Evolutionary conservation across 2,888 invertebrate species (phyloP).

Genomic region (Caenorhabditis wallacei): DNA sequence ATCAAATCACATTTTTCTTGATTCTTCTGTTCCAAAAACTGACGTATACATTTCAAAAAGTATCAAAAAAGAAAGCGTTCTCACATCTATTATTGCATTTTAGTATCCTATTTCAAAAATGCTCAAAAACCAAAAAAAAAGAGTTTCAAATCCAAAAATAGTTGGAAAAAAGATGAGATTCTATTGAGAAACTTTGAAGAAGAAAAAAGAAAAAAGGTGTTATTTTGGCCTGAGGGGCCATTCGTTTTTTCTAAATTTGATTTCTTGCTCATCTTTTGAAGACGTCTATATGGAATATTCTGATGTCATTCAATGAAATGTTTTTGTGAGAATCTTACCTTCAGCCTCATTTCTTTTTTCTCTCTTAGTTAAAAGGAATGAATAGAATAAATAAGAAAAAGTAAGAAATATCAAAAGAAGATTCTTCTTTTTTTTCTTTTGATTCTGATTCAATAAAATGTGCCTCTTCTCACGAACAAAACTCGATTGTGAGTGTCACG

Average conservation of each 20-base stretch:
- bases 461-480: conserved; percentile 39
- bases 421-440: conserved; percentile 14
- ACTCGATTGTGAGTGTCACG: conserved; percentile 56
- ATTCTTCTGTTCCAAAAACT: neutral
- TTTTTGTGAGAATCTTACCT: conserved; percentile 27
- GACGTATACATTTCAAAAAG: neutral
- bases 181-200: conserved; percentile 5
- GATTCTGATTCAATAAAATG: conserved; percentile 45
- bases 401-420: conserved; percentile 18
- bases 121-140: conserved; percentile 38
- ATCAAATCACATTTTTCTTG: conserved; percentile 17
- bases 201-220: conserved; percentile 13
- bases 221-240: conserved; percentile 35
- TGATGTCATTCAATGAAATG: conserved; percentile 47
- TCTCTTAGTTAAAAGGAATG: neutral
- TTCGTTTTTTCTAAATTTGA: conserved; percentile 48
- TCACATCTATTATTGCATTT: conserved; percentile 45
- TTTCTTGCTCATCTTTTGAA: conserved; percentile 50
- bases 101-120: conserved; percentile 28
- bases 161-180: conserved; percentile 1
- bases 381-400: conserved; percentile 18
- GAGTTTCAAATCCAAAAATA: conserved; percentile 34
- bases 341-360: conserved; percentile 24
- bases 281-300: neutral
- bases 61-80: conserved; percentile 32